Evolutionary conservation across 2,113 vertebrate genomes (phyloP).

Genomic region (Cygnus atratus): DNA sequence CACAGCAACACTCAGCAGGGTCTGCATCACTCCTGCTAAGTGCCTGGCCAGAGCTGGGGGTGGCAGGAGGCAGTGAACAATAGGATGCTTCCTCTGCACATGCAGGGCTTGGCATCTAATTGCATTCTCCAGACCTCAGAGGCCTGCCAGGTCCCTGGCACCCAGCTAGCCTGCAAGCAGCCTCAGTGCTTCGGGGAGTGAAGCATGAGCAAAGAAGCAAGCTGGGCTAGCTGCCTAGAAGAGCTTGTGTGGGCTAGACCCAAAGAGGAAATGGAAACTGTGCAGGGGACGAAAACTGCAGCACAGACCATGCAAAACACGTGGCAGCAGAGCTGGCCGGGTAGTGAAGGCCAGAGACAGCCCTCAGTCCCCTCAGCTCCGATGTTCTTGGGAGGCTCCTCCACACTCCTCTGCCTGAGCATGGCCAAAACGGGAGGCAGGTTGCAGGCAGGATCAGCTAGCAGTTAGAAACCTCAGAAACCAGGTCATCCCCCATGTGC

Average conservation of each 20-base stretch:
- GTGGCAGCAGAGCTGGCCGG: not conserved
- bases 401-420: not conserved
- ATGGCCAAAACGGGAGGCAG: not conserved
- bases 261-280: not conserved
- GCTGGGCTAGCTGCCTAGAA: not conserved
- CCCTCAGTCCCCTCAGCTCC: fast-evolving
- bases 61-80: not conserved
- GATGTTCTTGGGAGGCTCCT: not conserved
- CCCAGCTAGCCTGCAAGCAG: not conserved
- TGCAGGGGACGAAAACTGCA: not conserved
- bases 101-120: not conserved
- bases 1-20: not conserved
- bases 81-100: not conserved
- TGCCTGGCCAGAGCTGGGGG: not conserved
- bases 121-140: not conserved
- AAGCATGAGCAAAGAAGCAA: not conserved
- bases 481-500: not conserved
- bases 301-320: not conserved
- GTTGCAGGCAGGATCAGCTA: not conserved
- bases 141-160: not conserved
- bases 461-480: not conserved
- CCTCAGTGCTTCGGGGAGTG: not conserved
- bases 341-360: not conserved
- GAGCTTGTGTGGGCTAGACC: not conserved
- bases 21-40: not conserved